Conservation (phyloP, 2,797 vertebrate genomes). For the Scyliorhinus canicula region DNA sequence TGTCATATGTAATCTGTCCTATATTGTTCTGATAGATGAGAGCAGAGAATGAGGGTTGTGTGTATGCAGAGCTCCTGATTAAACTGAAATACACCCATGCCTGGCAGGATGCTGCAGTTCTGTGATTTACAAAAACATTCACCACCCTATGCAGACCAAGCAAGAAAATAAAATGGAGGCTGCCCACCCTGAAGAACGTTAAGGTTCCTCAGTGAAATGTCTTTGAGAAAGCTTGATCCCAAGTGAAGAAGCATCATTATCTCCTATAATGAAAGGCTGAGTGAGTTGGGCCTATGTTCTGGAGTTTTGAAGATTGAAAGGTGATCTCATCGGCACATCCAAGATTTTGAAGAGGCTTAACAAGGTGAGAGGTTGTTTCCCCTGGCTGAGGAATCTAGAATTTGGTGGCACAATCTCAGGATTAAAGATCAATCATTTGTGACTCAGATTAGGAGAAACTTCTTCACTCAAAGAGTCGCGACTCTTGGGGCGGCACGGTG, state of each 20-base stretch:
- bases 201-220: background rate
- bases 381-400: no score
- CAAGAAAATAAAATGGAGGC: background rate
- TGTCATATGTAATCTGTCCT: background rate
- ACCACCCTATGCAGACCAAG: background rate
- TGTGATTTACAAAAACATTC: background rate
- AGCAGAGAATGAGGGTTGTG: background rate
- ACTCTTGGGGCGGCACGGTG: no score
- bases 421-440: no score
- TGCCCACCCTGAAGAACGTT: background rate
- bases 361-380: no score
- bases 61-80: background rate
- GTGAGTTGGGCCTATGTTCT: no score
- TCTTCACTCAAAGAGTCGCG: no score
- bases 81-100: background rate
- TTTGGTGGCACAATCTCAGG: no score
- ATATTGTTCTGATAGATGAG: background rate
- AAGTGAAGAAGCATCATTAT: background rate
- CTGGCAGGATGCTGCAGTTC: background rate
- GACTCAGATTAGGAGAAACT: no score
- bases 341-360: no score
- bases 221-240: background rate
- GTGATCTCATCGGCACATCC: no score
- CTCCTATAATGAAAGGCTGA: no score
- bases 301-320: no score